Base-by-base conservation (phyloP, 2,113 vertebrate species). In the Gallinago paraguaiae region DNA sequence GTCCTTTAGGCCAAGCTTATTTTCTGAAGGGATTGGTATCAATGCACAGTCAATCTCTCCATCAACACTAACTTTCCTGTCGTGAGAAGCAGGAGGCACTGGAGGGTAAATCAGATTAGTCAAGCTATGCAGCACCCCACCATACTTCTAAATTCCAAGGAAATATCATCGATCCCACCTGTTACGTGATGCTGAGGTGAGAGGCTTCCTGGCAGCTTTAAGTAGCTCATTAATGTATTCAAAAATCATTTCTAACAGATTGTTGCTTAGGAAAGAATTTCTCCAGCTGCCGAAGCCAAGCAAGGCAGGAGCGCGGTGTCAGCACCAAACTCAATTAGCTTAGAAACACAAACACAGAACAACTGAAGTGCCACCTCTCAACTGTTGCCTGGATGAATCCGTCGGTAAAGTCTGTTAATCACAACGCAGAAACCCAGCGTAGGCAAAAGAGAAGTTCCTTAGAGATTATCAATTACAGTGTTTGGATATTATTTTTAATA, bases 141-240 rank as follows among this genome's bases (percentile, higher is more conserved):
- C 14, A 4, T 7, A 22, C 18, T 57, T 27, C 75, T 48, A 17
- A n/a, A 1, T 43, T 25, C 48, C 35, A 45, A 23, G 28, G 28
- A 39, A 63, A 31, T 7, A 20, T 2, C 37, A 20, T 10, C 24
- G 10, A 10, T 39, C 30, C 63, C 57, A 51, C 59, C 18, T 11
- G 37, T 18, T 45, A 24, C 1, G 0, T 1, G 35, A 37, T 1
- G 0, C 10, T 33, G 27, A 51, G 56, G 25, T 1, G 2, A 65
- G 39, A 53, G 13, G 14, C 50, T 59, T 13, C 37, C 43, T 13
- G n/a, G 19, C 24, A 64, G 64, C 64, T 77, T 50, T 10, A 57
- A 37, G 83, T 3, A 41, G 56, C 15, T 64, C 37, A 27, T 0
- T 10, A 31, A 46, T 16, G 20, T 13, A 46, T 20, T 48, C 6